Evolutionary conservation across 1,140 invertebrate species (phyloP).

Genomic region (Ptiloglossa arizonensis): DNA sequence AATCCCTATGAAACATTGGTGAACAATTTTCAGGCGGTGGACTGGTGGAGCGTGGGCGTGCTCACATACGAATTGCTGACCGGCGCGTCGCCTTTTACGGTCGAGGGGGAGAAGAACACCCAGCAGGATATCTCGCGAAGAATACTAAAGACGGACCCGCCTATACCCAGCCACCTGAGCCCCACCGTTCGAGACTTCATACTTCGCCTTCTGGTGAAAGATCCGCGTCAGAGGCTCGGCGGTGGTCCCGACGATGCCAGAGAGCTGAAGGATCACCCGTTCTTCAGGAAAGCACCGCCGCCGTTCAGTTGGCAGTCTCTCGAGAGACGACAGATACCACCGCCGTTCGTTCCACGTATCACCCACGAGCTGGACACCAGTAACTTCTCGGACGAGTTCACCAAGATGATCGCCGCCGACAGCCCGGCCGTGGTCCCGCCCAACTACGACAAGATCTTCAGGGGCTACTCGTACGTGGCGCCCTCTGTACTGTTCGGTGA

Average conservation of each 20-base stretch:
- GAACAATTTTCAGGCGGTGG: conserved; percentile 88
- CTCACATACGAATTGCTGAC: conserved; percentile 98
- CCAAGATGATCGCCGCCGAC: conserved; percentile 92
- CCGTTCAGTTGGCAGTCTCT: conserved; percentile 88
- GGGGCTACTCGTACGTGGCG: conserved; percentile 97
- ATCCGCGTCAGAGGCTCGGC: conserved; percentile 92
- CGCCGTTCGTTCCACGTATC: conserved; percentile 92
- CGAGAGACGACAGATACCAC: conserved; percentile 87
- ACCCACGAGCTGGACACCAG: conserved; percentile 93
- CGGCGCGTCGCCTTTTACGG: conserved; percentile 98
- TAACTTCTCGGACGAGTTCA: conserved; percentile 98
- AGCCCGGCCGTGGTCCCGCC: conserved; percentile 94
- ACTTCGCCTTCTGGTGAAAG: conserved; percentile 91
- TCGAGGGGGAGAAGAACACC: conserved; percentile 95
- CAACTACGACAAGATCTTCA: conserved; percentile 93
- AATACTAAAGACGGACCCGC: conserved; percentile 93
- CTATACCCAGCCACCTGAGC: conserved; percentile 89
- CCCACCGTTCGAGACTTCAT: conserved; percentile 86
- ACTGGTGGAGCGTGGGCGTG: conserved; percentile 99
- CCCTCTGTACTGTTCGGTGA: conserved; percentile 95
- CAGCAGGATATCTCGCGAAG: conserved; percentile 96
- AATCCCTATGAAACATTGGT: not conserved
- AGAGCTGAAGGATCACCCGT: conserved; percentile 93
- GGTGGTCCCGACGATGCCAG: conserved; percentile 90
- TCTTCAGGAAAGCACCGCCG: conserved; percentile 85